Percentiles rank a stretch among this genome's conserved stretches.
Evolutionary conservation across 2,797 vertebrate species (phyloP).

Genomic region (Poeciliopsis turneri): DNA sequence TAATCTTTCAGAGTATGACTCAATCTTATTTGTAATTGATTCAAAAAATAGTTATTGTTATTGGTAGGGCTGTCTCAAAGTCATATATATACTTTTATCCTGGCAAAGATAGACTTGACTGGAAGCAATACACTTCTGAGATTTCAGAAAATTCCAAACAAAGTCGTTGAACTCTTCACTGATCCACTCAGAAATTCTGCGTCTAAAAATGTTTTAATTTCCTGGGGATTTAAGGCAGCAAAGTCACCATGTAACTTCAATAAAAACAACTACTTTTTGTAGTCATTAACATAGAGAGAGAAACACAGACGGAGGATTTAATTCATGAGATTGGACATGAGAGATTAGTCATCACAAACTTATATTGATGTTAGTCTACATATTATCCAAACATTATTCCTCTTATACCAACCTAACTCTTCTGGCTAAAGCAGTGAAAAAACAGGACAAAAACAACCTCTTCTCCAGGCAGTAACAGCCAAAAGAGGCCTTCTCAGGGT

Average conservation of each 20-base stretch:
- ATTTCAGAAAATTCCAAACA: slow-evolving; percentile 25
- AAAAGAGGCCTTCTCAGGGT: slow-evolving; percentile 65
- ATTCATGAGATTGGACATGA: not conserved
- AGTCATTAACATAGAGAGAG: not conserved
- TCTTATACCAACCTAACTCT: not conserved
- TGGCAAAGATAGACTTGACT: not conserved
- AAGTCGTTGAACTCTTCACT: slow-evolving; percentile 29
- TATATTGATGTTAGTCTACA: not conserved
- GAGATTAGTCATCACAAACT: not conserved
- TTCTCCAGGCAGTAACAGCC: slow-evolving; percentile 51
- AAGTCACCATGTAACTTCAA: slow-evolving; percentile 58
- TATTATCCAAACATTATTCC: not conserved
- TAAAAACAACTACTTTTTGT: slow-evolving; percentile 59
- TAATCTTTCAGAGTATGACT: not conserved
- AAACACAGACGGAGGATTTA: not conserved
- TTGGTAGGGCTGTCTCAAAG: not conserved
- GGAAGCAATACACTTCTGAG: not conserved
- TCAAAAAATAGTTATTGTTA: not conserved
- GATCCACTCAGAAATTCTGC: slow-evolving; percentile 33
- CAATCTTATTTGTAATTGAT: not conserved
- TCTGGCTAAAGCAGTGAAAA: slow-evolving; percentile 1
- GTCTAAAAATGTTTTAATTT: slow-evolving; percentile 68
- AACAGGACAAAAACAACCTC: slow-evolving; percentile 1
- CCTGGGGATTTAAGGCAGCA: slow-evolving; percentile 58
- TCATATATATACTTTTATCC: not conserved